Conservation (phyloP, 2,888 invertebrate species). For the Microdon myrmicae region DNA sequence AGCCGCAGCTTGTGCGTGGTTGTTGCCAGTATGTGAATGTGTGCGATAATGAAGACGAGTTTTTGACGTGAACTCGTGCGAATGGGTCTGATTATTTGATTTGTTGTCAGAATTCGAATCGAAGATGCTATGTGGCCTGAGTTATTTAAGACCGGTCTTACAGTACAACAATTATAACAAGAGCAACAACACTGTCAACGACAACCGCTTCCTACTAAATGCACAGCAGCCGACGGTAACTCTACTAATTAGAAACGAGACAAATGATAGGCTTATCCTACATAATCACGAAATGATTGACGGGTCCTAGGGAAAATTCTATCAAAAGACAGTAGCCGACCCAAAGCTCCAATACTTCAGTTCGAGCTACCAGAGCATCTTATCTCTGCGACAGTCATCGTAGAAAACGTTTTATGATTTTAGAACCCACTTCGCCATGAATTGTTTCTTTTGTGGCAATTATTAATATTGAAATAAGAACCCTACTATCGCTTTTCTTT, state of each 20-base stretch:
- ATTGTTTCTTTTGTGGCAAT: conserved; percentile 18
- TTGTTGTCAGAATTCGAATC: conserved; percentile 36
- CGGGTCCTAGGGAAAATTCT: conserved; percentile 22
- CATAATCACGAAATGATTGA: conserved; percentile 31
- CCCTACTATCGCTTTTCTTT: conserved; percentile 14
- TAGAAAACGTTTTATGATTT: conserved; percentile 39
- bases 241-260: conserved; percentile 26
- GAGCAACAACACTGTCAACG: conserved; percentile 14
- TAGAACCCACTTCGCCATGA: conserved; percentile 14
- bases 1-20: conserved; percentile 5
- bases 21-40: background rate
- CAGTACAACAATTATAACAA: conserved; percentile 5
- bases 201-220: no score
- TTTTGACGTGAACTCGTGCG: conserved; percentile 29
- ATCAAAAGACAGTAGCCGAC: conserved; percentile 25
- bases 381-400: conserved; percentile 42
- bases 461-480: conserved; percentile 45
- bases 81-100: conserved; percentile 42
- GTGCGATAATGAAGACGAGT: conserved; percentile 37
- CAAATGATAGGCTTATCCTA: conserved; percentile 21
- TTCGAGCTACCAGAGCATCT: conserved; percentile 6
- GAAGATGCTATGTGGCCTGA: conserved; percentile 16
- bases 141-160: conserved; percentile 12
- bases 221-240: no score
- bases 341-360: conserved; percentile 17